A percentile compares a stretch with the other conserved stretches of the same genome.
These are phyloP conservation scores for Yasuhikotakia modesta DNA, from an alignment of 2,797 vertebrate genomes.

Conservation along the genomic window DNA sequence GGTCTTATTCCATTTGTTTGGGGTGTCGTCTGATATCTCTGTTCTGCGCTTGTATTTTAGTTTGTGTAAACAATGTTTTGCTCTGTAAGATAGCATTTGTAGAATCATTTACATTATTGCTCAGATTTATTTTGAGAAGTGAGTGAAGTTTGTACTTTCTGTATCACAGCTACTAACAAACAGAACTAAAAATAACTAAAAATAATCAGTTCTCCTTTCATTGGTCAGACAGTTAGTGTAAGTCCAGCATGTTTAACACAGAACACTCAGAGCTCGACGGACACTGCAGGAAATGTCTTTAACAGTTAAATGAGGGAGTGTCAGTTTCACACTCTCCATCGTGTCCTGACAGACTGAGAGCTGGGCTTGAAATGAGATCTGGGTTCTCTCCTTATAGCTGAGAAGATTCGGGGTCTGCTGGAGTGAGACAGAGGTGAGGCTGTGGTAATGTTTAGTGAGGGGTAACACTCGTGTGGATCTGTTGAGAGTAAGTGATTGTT, in stretches of 20 bases:
- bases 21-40: background rate
- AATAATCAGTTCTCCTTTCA: background rate
- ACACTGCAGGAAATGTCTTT: slow-evolving; percentile 27
- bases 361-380: slow-evolving; percentile 26
- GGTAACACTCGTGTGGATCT: slow-evolving; percentile 2
- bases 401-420: slow-evolving; percentile 45
- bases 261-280: background rate
- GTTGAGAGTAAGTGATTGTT: background rate
- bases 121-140: background rate
- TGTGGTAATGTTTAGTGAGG: background rate
- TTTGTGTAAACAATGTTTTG: background rate
- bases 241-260: background rate
- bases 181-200: background rate
- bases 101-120: background rate
- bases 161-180: background rate
- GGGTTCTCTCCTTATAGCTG: slow-evolving; percentile 47
- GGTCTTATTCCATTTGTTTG: background rate
- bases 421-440: slow-evolving; percentile 18
- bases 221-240: background rate
- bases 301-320: slow-evolving; percentile 2
- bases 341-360: slow-evolving; percentile 35
- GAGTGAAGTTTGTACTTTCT: background rate
- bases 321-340: slow-evolving; percentile 32
- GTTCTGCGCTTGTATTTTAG: background rate
- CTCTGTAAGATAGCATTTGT: background rate